Base-by-base conservation (phyloP, 2,888 invertebrate genomes). In the Itoplectis maculator region DNA sequence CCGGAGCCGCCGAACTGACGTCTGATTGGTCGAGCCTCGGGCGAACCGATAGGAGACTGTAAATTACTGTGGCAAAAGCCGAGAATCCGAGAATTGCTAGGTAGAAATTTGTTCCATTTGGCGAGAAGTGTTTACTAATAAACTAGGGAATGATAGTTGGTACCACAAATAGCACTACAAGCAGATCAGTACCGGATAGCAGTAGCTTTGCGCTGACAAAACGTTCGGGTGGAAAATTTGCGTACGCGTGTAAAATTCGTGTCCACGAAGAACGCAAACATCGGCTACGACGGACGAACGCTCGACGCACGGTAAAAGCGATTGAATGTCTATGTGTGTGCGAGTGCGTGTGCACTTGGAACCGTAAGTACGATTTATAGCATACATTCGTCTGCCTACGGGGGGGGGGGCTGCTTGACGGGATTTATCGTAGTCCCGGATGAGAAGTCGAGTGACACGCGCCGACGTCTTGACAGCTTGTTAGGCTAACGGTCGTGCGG, bases 381-480 rank as follows among this genome's bases (percentile, higher is more conserved):
- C 49, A 15, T 69, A 51, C 74, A 18, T 74, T 78, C 66, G 56
- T 73, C 18, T 42, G 69, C 45, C 68, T 85, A 87, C 84, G 40
- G 69, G 69, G 69, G 11, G 49, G 49, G 11, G 49, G 73, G 77
- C 49, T 66, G 73, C 75, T 68, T 61, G 81, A 51, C 74, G 59
- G 84, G 82, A 83, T 86, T 81, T 86, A 86, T 86, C 82, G 70
- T 79, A 79, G 80, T 82, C 75, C 63, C 82, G 82, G 89, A 87
- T 86, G 89, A 90, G 91, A 89, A 88, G 89, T 87, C 88, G 90
- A 91, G 91, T 92, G 92, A 92, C 92, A 92, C 90, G 92, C 92
- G 91, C 88, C 92, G 92, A 92, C 92, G 92, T 92, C 92, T 92
- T 92, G 92, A 92, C 92, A 92, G 92, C 92, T 92, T 92, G 92